Base-by-base conservation (phyloP, 2,797 vertebrate genomes). In the Poecile montanus region DNA sequence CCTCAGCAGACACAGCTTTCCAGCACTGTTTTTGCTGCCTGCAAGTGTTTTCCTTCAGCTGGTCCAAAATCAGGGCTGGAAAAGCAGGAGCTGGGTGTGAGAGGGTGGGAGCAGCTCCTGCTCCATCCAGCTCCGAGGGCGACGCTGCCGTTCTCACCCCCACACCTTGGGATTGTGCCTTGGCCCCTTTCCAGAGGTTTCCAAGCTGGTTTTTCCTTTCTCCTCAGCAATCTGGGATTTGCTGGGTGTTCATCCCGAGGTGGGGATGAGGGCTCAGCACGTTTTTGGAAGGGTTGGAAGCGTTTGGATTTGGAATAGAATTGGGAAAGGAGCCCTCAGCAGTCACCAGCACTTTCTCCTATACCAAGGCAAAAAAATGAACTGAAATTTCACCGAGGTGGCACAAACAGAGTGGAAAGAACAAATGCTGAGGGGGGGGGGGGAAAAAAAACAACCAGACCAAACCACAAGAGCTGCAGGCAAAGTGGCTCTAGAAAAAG, bases 351-450 rank as follows among this genome's bases (percentile, higher is more conserved):
- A 10, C 62, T 81, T 63, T 27, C 53, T 82, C 53, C 60, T 81
- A 2, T 4, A 48, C 10, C 11, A 1, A 83, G 12, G 20, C 68
- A 86, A 79, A 72, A 17, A 82, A 54, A 47, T 2, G 25, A 40
- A 60, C 44, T 14, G 45, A 57, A 45, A 78, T 71, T 74, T 91
- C 90, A 51, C 8, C 3, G 85, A 89, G 91, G 68, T 88, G 75
- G 85, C 71, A 87, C 81, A 90, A 94, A 85, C 19, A 45, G 38
- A 85, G 78, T 66, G 91, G 91, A 75, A 93, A 91, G 94, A 96
- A 97, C 91, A 97, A 97, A 96, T 30, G 80, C 85, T 95, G 76
- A 22, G 18, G 30, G 21, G 34, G 36, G 9, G 36, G 32, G 23
- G 9, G 13, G 38, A 63, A 79, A 77, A 81, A 6, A 42, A 63